Base-by-base conservation (phyloP, 2,797 vertebrate species). In the Nannoperca obscura region DNA sequence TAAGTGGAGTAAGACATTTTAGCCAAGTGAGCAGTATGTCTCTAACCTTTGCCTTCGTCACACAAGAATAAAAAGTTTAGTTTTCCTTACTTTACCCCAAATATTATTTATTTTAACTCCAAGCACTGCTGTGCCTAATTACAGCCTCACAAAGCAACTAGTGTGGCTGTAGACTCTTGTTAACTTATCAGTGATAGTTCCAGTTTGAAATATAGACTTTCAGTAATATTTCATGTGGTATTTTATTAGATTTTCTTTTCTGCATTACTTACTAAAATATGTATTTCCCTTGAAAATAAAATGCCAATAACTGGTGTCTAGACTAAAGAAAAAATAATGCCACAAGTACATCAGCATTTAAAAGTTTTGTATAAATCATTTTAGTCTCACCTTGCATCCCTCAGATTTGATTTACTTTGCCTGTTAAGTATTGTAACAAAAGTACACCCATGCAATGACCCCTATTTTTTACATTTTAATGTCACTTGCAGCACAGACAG, bases 391-490 rank as follows among this genome's bases (percentile, higher is more conserved):
- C 80, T 82, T 76, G 64, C 59, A 40, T 80, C 57, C 38, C 19
- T 71, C 44, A 40, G 54, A 76, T 89, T 44, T 24, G 32, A 86
- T 70, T 78, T 55, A 42, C 53, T 49, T 42, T 34, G 27, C 73
- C 58, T 68, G 49, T 84, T 89, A 65, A 88, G 86, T 85, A 89
- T 87, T 87, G 49, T 47, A 88, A 65, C 55, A 62, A 22, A 74
- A 71, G 72, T 32, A 59, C 17, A 42, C 68, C 47, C 22, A 27
- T 58, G 62, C 58, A 30, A 9, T 80, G 71, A 81, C 69, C 78
- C 32, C 71, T 42, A 47, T 27, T 69, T 81, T 78, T 75, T 47
- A 76, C 38, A 79, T 74, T 85, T 74, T 63, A 78, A 32, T 82
- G 84, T 84, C 65, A 64, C 76, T 63, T 30, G 24, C 12, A n/a